A percentile compares a stretch with the other conserved stretches of the same genome.
phyloP scores from a whole-genome alignment of 1,140 invertebrate species.

The Trichonephila clavata region DNA sequence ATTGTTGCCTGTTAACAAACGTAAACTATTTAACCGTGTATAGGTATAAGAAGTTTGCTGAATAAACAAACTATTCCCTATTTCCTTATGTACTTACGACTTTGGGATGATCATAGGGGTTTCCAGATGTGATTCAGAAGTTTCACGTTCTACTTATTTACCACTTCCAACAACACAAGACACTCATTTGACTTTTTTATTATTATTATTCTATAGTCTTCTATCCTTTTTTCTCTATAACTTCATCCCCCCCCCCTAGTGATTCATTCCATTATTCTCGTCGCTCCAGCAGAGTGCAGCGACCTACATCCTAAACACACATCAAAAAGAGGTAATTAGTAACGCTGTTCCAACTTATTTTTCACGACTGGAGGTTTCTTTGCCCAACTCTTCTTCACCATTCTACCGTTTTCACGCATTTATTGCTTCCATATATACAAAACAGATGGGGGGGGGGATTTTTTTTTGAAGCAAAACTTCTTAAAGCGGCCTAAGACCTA shows the following conservation, averaged over 20 bases:
- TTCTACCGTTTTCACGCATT: neutral
- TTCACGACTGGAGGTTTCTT: neutral
- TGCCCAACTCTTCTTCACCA: neutral
- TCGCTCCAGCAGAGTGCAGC: constrained; percentile 26
- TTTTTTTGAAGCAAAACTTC: neutral
- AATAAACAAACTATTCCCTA: neutral
- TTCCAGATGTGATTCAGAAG: neutral
- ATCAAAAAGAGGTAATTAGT: constrained; percentile 7
- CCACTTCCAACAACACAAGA: neutral
- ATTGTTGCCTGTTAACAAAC: neutral
- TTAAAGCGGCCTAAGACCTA: neutral
- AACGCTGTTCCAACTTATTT: neutral
- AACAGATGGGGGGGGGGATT: neutral
- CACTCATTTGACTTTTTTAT: neutral
- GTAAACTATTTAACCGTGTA: neutral
- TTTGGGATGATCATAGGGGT: neutral
- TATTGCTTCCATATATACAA: neutral
- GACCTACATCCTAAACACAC: constrained; percentile 28
- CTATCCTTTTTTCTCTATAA: neutral
- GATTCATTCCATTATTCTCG: constrained; percentile 15
- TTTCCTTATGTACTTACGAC: neutral
- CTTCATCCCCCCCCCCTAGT: neutral
- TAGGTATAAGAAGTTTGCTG: neutral
- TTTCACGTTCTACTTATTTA: neutral
- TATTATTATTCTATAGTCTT: constrained; percentile 31